A percentile compares a stretch with the other conserved stretches of the same genome.
phyloP scores from a whole-genome alignment of 2,113 vertebrate genomes.

The Ciconia stormi region DNA sequence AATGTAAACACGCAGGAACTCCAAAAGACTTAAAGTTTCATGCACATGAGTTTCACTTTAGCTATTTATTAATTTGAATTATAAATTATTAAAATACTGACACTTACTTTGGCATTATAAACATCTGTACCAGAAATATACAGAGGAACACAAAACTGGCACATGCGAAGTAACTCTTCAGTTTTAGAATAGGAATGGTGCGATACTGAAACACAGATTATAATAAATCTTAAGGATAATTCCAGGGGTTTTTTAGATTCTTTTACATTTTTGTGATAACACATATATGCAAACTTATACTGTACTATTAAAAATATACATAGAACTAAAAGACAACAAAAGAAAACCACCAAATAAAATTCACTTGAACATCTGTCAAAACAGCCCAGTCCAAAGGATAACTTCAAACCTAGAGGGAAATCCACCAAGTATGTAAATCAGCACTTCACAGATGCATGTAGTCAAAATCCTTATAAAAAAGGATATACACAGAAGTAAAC shows the following conservation, averaged over 20 bases:
- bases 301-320: not conserved
- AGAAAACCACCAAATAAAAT: not conserved
- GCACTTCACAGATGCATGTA: not conserved
- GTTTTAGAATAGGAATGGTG: slow-evolving; percentile 84
- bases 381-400: not conserved
- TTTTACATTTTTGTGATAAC: not conserved
- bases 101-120: slow-evolving; percentile 83
- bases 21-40: not conserved
- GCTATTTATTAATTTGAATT: not conserved
- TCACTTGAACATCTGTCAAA: not conserved
- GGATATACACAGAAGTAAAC: not conserved
- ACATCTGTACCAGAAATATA: slow-evolving; percentile 88
- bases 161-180: slow-evolving; percentile 87
- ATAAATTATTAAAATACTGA: not conserved
- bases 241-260: not conserved
- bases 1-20: not conserved
- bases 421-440: not conserved
- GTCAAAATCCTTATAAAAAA: not conserved
- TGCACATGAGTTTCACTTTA: not conserved
- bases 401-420: not conserved
- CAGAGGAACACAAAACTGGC: slow-evolving; percentile 88
- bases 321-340: not conserved
- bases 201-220: slow-evolving; percentile 82
- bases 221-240: not conserved
- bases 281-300: not conserved